Conservation (phyloP, 2,888 invertebrate species). For the Trachelus iudaicus region DNA sequence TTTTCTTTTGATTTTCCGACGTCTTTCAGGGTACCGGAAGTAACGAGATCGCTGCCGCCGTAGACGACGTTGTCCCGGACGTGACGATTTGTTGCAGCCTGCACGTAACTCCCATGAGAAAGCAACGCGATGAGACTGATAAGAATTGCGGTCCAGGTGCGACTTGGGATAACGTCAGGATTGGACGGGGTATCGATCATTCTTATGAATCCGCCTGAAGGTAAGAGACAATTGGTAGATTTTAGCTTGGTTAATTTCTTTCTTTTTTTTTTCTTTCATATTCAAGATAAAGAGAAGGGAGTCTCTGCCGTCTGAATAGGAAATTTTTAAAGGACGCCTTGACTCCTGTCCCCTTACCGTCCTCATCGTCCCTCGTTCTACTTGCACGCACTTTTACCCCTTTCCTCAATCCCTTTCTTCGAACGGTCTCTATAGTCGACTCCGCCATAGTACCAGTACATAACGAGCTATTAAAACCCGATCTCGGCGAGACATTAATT, state of each 20-base stretch:
- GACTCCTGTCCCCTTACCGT: not conserved
- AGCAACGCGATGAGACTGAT: not conserved
- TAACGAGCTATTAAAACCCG: constrained; percentile 41
- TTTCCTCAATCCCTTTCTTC: not conserved
- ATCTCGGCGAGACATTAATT: constrained; percentile 52
- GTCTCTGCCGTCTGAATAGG: not conserved
- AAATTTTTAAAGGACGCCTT: not conserved
- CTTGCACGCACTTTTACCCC: not conserved
- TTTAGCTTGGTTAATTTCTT: not conserved
- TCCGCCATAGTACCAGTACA: constrained; percentile 17
- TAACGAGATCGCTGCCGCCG: not conserved
- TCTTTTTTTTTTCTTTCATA: not conserved
- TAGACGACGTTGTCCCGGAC: not conserved
- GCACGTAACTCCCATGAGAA: not conserved
- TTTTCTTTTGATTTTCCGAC: not conserved
- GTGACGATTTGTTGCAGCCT: not conserved
- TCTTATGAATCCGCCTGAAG: not conserved
- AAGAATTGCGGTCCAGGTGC: not conserved
- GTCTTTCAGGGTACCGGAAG: not conserved
- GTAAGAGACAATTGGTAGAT: not conserved
- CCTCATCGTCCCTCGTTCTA: not conserved
- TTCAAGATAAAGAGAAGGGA: not conserved
- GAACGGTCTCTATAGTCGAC: not conserved
- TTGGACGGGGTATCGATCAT: not conserved
- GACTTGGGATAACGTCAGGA: not conserved